phyloP scores from a whole-genome alignment of 2,113 vertebrate species.

The Campylorhamphus procurvoides region DNA sequence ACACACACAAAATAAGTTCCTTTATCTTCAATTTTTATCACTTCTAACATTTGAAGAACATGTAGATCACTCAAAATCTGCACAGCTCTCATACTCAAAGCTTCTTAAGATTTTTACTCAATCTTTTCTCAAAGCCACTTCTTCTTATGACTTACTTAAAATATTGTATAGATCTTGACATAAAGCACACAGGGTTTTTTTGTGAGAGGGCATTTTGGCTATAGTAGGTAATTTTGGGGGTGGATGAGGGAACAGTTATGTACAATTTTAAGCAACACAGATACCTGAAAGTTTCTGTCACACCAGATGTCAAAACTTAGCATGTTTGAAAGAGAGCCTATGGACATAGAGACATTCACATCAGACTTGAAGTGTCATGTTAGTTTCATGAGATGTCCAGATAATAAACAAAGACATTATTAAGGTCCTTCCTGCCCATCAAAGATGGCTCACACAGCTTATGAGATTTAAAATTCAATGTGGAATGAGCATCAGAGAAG shows the following conservation, averaged over 20 bases:
- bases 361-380: not conserved
- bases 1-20: not conserved
- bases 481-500: not conserved
- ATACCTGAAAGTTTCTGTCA: not conserved
- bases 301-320: not conserved
- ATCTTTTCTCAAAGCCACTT: not conserved
- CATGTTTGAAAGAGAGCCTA: not conserved
- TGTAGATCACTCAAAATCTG: not conserved
- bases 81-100: not conserved
- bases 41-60: not conserved
- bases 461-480: not conserved
- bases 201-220: not conserved
- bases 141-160: not conserved
- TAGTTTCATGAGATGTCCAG: not conserved
- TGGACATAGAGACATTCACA: not conserved
- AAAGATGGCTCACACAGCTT: not conserved
- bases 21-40: not conserved
- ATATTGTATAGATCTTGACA: not conserved
- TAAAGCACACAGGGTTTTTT: not conserved
- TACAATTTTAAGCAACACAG: not conserved
- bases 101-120: not conserved
- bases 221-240: not conserved
- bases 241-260: fast-evolving
- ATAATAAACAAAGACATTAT: not conserved
- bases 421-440: not conserved